Evolutionary conservation across 2,888 invertebrate species (phyloP).

Genomic region (Euplexia lucipara): DNA sequence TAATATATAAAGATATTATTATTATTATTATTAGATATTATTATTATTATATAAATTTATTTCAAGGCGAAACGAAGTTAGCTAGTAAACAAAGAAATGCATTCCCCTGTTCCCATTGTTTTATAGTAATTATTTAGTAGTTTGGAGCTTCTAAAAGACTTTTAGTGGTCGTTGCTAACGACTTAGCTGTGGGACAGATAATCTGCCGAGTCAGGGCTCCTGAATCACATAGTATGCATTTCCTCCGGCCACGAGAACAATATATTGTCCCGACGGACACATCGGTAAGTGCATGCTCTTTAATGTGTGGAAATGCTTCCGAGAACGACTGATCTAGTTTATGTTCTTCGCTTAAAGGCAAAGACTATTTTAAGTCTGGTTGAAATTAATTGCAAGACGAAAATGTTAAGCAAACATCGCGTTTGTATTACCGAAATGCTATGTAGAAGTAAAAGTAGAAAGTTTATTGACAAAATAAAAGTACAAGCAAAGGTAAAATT

Average conservation of each 20-base stretch:
- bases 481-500: too few species aligned
- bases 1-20: too few species aligned
- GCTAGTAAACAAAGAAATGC: too few species aligned
- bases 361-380: not conserved
- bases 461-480: too few species aligned
- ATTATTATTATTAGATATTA: too few species aligned
- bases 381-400: too few species aligned
- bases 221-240: constrained; percentile 53
- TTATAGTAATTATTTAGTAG: not conserved
- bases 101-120: not conserved
- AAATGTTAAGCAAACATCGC: not conserved
- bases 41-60: too few species aligned
- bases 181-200: constrained; percentile 35
- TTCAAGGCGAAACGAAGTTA: too few species aligned
- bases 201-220: constrained; percentile 35
- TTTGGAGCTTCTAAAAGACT: not conserved
- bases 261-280: constrained; percentile 56
- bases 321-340: constrained; percentile 42
- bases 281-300: constrained; percentile 55
- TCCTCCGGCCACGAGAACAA: constrained; percentile 47
- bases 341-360: constrained; percentile 27
- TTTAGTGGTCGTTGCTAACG: constrained; percentile 27
- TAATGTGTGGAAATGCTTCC: constrained; percentile 36
- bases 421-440: too few species aligned
- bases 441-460: too few species aligned